Evolutionary conservation across 2,888 invertebrate genomes (phyloP).

Genomic region (Dicycla oo): DNA sequence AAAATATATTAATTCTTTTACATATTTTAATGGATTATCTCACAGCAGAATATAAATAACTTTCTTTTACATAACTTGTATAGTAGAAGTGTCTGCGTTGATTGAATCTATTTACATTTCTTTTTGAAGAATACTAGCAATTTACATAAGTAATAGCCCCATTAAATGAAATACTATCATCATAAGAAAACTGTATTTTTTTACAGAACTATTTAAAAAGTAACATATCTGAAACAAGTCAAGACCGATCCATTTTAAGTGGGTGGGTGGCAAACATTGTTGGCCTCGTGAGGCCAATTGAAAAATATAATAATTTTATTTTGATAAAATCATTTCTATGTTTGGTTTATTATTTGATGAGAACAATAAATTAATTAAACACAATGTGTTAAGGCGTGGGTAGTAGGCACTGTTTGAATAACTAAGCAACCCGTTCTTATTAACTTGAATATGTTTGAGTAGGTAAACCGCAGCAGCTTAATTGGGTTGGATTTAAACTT

Average conservation of each 20-base stretch:
- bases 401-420: constrained; percentile 27
- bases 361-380: constrained; percentile 20
- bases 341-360: constrained; percentile 1
- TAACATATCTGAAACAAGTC: background rate
- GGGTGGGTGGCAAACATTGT: background rate
- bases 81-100: constrained; percentile 27
- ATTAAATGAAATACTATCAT: background rate
- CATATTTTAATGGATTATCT: constrained; percentile 53
- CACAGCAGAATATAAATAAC: constrained; percentile 61
- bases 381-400: background rate
- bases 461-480: constrained; percentile 44
- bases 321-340: background rate
- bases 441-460: constrained; percentile 47
- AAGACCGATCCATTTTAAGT: background rate
- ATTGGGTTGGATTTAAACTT: constrained; percentile 54
- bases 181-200: background rate
- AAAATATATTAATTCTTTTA: constrained; percentile 66
- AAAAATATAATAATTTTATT: background rate
- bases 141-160: background rate
- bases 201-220: background rate
- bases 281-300: background rate
- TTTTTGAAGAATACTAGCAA: constrained; percentile 12
- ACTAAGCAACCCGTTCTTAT: constrained; percentile 27
- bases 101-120: constrained; percentile 28
- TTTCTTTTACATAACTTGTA: constrained; percentile 42